These are phyloP conservation scores for Equus quagga DNA, from an alignment of 2,113 vertebrate genomes.

Conservation along the genomic window DNA sequence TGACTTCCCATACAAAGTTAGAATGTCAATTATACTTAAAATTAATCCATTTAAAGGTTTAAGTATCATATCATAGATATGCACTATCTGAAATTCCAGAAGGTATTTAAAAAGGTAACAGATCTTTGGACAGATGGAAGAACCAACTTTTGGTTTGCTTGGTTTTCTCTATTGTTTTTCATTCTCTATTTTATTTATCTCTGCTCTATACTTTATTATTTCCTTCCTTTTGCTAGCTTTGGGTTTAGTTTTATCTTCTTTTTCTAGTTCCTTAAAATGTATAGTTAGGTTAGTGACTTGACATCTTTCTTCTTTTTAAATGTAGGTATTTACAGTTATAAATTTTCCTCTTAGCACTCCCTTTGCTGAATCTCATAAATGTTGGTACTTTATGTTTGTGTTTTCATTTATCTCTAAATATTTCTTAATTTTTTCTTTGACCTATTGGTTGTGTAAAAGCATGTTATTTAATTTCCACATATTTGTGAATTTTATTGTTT, in stretches of 20 bases:
- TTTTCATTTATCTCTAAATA: background rate
- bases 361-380: background rate
- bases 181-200: background rate
- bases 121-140: background rate
- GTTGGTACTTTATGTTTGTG: background rate
- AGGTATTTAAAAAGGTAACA: too few relatives aligned
- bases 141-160: background rate
- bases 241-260: background rate
- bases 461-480: background rate
- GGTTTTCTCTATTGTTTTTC: fast-evolving
- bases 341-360: background rate
- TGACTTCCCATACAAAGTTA: too few relatives aligned
- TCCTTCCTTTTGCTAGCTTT: background rate
- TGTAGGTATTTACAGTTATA: too few relatives aligned
- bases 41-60: too few relatives aligned
- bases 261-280: background rate
- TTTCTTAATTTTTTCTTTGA: background rate
- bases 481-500: background rate
- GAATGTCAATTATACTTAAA: too few relatives aligned
- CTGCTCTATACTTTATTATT: background rate
- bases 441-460: too few relatives aligned
- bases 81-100: too few relatives aligned
- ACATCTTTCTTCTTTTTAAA: background rate
- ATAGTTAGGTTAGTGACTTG: fast-evolving
- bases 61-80: too few relatives aligned